Evolutionary conservation across 2,113 vertebrate genomes (phyloP), one percentile per base, ranked within the genome.

Genomic region (Glaucomys volans): DNA sequence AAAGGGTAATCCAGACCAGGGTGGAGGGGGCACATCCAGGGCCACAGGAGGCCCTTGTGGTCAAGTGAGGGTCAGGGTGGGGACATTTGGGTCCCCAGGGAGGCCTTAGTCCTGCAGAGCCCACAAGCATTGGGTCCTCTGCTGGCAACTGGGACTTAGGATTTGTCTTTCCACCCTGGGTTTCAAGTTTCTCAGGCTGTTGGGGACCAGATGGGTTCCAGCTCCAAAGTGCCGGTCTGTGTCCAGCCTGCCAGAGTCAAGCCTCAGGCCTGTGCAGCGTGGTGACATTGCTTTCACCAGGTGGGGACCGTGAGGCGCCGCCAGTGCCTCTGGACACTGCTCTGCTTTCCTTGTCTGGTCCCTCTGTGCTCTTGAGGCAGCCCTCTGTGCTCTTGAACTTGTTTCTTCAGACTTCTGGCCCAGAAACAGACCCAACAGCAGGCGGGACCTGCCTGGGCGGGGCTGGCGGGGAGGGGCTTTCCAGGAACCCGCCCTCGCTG

Each of bases 281-380:
- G 9, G 5, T 17, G 37, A 5, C 5, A 11, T 1, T 7, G 40
- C 8, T 42, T 47, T 75, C 20, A 0, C 54, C 54, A 30, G 8
- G 44, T 24, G 5, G 0, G 8, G 1, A 0, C 37, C 9, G 5
- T 37, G 14, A 28, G 18, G 18, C 32, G 3, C 24, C 4, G 0
- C 1, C 12, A 17, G 40, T 26, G 20, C 44, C 81, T 42, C 35
- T 6, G 2, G 82, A 13, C n/a, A 2, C 9, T 2, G 1, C 54
- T n/a, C 52, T 84, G 44, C 62, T 16, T 13, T n/a, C 54, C 35
- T 47, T 2, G 20, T 35, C 26, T 13, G 52, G 20, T 77, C 22
- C 30, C n/a, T n/a, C n/a, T n/a, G n/a, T n/a, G n/a, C n/a, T n/a
- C n/a, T n/a, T 7, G 11, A 35, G 14, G 44, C 40, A 66, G 10